Evolutionary conservation across 2,797 vertebrate species (phyloP).

Genomic region (Poeciliopsis infans): DNA sequence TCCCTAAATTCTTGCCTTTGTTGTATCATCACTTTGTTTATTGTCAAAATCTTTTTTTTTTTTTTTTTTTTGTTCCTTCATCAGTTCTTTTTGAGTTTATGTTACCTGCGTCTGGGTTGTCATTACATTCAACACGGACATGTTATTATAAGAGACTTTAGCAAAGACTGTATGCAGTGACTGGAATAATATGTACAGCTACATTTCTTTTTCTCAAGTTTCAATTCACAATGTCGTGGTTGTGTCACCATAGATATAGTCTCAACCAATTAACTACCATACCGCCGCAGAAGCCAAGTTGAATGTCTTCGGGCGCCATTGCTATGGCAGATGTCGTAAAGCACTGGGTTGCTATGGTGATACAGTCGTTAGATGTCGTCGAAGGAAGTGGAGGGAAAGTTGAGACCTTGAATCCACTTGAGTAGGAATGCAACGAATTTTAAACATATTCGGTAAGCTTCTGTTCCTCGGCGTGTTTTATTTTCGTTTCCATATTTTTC

Average conservation of each 20-base stretch:
- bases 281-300: too few relatives aligned
- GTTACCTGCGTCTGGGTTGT: not conserved
- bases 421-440: too few relatives aligned
- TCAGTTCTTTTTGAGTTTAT: not conserved
- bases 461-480: too few relatives aligned
- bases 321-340: too few relatives aligned
- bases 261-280: too few relatives aligned
- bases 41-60: not conserved
- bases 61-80: not conserved
- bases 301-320: too few relatives aligned
- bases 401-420: too few relatives aligned
- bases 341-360: too few relatives aligned
- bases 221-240: conserved; percentile 87
- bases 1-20: not conserved
- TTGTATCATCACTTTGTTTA: not conserved
- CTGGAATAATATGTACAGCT: conserved; percentile 98
- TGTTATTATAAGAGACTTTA: not conserved
- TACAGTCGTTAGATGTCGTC: too few relatives aligned
- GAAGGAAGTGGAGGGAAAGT: too few relatives aligned
- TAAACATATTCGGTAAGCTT: too few relatives aligned
- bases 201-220: conserved; percentile 86
- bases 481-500: too few relatives aligned
- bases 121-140: not conserved
- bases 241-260: not conserved
- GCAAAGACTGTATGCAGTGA: conserved; percentile 86